Conservation (phyloP, 2,797 vertebrate species). For the Syngnathus acus region DNA sequence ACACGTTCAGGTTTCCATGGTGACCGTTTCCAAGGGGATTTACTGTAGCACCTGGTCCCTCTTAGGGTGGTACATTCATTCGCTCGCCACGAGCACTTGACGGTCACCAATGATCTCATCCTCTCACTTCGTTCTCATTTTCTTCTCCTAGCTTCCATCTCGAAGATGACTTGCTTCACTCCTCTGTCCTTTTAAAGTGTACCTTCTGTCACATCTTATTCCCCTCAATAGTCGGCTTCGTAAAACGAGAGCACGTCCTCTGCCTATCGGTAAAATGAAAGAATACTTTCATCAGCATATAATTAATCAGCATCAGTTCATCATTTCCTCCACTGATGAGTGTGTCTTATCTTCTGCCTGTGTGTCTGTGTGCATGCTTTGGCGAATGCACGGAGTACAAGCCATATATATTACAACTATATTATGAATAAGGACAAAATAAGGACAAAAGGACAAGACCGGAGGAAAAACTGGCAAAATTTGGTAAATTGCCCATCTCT, state of each 20-base stretch:
- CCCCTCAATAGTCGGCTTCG: neutral
- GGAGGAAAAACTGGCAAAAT: too few species aligned
- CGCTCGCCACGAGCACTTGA: conserved; percentile 48
- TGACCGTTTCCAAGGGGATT: conserved; percentile 65
- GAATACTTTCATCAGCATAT: neutral
- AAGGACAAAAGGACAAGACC: too few species aligned
- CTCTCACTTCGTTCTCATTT: conserved; percentile 18
- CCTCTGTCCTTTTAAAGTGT: conserved; percentile 22
- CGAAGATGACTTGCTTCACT: conserved; percentile 21
- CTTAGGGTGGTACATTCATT: conserved; percentile 56
- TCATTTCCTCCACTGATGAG: neutral
- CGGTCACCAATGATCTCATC: conserved; percentile 60
- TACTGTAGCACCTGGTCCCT: conserved; percentile 65
- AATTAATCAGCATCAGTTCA: neutral
- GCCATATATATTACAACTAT: neutral
- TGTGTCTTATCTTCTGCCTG: neutral
- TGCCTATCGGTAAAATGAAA: neutral
- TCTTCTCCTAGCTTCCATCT: conserved; percentile 11
- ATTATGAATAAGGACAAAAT: too few species aligned
- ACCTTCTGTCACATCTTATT: conserved; percentile 17
- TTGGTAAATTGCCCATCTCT: too few species aligned
- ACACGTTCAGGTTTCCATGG: conserved; percentile 51
- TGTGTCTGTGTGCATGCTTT: neutral
- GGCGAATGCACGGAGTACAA: neutral
- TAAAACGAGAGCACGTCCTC: neutral